Percentiles rank a stretch among this genome's conserved stretches.
Evolutionary conservation across 2,888 invertebrate species (phyloP).

Genomic region (Idaea straminata): DNA sequence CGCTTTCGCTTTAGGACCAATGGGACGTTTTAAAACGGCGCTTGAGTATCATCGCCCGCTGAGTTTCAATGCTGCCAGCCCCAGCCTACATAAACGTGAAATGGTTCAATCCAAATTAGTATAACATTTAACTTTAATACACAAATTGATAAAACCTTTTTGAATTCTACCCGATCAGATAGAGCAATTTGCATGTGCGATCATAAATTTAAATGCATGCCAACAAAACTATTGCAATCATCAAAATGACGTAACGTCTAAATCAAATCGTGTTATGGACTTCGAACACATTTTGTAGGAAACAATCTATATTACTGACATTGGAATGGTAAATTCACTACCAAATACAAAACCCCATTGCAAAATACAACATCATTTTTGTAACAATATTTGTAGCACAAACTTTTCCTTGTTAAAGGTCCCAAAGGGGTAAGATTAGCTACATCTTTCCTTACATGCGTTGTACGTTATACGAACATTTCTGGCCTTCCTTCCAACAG

Average conservation of each 20-base stretch:
- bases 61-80: constrained; percentile 58
- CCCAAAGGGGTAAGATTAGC: not conserved
- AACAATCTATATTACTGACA: constrained; percentile 26
- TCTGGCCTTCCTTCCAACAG: too few species aligned
- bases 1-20: constrained; percentile 70
- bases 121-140: not conserved
- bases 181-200: not conserved
- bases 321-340: constrained; percentile 25
- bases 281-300: constrained; percentile 27
- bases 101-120: not conserved
- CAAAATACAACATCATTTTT: constrained; percentile 45
- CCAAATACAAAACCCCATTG: constrained; percentile 48
- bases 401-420: not conserved
- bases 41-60: constrained; percentile 70
- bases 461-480: too few species aligned
- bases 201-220: constrained; percentile 11
- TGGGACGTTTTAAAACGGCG: constrained; percentile 69
- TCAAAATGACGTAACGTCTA: constrained; percentile 25
- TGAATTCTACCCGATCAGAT: not conserved
- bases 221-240: constrained; percentile 21
- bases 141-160: not conserved
- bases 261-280: constrained; percentile 27
- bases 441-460: too few species aligned
- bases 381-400: not conserved
- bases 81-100: constrained; percentile 35